Percentiles rank a stretch among this genome's conserved stretches.
phyloP scores from a whole-genome alignment of 2,113 vertebrate species.

The Bettongia penicillata region DNA sequence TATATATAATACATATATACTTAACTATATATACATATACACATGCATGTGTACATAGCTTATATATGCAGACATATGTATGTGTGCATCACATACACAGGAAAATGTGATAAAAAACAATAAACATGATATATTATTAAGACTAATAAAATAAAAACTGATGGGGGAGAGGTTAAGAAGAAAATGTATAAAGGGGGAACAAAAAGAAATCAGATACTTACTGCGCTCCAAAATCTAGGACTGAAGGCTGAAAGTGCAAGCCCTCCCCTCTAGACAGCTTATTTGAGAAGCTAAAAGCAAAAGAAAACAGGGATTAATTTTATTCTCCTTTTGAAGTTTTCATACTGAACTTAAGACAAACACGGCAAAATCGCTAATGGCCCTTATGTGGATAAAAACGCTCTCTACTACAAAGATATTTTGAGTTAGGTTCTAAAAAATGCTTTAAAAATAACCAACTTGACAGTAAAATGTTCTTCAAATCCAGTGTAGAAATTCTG shows the following conservation, averaged over 20 bases:
- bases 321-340: neutral
- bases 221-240: conserved; percentile 95
- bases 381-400: neutral
- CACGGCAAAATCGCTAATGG: neutral
- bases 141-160: neutral
- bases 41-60: neutral
- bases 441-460: neutral
- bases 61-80: neutral
- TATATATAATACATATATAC: no score
- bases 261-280: conserved; percentile 89
- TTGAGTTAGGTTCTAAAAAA: conserved; percentile 40
- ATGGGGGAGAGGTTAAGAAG: neutral
- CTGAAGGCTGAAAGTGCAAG: conserved; percentile 93
- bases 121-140: neutral
- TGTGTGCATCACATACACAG: neutral
- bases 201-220: conserved; percentile 85
- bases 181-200: neutral
- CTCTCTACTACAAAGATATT: neutral
- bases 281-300: conserved; percentile 88
- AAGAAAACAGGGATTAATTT: conserved; percentile 46
- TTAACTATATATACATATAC: no score
- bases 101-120: neutral
- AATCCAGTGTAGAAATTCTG: neutral
- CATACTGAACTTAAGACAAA: neutral
- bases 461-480: neutral